Evolutionary conservation across 64 coral and sea anemone species (phyloP).

Genomic region (Acropora tenuis): DNA sequence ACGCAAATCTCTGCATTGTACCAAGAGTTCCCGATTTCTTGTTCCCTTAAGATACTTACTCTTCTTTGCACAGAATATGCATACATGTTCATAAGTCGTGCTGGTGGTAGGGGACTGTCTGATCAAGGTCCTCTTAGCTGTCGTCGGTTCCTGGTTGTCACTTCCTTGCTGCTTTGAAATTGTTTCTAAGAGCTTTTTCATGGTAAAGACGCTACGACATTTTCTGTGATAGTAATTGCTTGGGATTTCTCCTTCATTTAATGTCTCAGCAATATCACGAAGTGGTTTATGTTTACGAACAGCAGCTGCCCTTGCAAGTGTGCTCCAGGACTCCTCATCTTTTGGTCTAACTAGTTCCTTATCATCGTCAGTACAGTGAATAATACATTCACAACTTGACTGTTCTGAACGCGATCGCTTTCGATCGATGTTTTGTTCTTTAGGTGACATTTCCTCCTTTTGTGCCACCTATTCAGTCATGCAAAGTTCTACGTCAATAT

Average conservation of each 20-base stretch:
- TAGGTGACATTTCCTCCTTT: slow-evolving; percentile 6
- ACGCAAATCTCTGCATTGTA: slow-evolving; percentile 39
- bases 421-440: background rate
- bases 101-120: slow-evolving; percentile 5
- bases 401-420: background rate
- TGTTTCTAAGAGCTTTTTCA: slow-evolving; percentile 42
- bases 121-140: background rate
- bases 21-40: slow-evolving; percentile 23
- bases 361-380: slow-evolving; percentile 56
- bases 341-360: slow-evolving; percentile 43
- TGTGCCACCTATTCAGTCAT: slow-evolving; percentile 32
- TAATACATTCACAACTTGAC: slow-evolving; percentile 9
- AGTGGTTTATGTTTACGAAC: slow-evolving; percentile 32
- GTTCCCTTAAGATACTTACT: slow-evolving; percentile 46
- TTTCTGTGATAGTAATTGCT: slow-evolving; percentile 15
- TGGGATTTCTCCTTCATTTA: slow-evolving; percentile 35
- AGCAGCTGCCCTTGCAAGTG: slow-evolving; percentile 42
- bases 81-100: slow-evolving; percentile 39
- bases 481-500: slow-evolving; percentile 10
- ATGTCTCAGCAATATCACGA: slow-evolving; percentile 14
- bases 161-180: background rate
- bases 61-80: slow-evolving; percentile 45
- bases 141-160: slow-evolving; percentile 5
- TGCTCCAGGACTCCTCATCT: slow-evolving; percentile 60
- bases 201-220: slow-evolving; percentile 13